These are phyloP conservation scores for Galerucella pusilla DNA, from an alignment of 2,888 invertebrate species.

Conservation along the genomic window DNA sequence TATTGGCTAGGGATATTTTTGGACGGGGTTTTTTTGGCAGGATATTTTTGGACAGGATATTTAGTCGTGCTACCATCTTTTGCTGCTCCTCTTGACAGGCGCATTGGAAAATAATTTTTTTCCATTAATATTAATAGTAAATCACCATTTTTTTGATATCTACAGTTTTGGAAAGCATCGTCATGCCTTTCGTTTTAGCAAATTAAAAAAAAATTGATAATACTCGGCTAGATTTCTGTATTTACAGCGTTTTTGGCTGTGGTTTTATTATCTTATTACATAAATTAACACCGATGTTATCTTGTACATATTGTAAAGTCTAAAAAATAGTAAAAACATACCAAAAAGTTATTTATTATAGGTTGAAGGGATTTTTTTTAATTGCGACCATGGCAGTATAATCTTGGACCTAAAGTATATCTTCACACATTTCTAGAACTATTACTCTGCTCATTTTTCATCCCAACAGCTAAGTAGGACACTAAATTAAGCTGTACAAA, in stretches of 20 bases:
- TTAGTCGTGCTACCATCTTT: too few species aligned
- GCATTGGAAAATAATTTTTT: background rate
- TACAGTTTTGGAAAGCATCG: background rate
- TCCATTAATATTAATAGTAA: too few species aligned
- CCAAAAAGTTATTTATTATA: conserved; percentile 56
- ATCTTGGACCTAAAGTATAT: conserved; percentile 4
- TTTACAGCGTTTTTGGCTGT: conserved; percentile 63
- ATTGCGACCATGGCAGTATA: conserved; percentile 47
- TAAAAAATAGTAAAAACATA: conserved; percentile 53
- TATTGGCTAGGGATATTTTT: too few species aligned
- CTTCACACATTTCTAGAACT: background rate
- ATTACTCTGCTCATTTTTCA: background rate
- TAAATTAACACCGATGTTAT: conserved; percentile 46
- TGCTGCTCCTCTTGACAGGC: too few species aligned
- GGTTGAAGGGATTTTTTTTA: conserved; percentile 51
- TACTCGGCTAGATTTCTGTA: conserved; percentile 55
- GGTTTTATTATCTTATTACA: conserved; percentile 56
- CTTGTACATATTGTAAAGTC: conserved; percentile 57
- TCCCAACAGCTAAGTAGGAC: too few species aligned
- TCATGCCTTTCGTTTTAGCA: background rate
- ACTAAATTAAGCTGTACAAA: too few species aligned
- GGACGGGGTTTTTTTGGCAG: too few species aligned
- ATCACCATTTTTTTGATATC: too few species aligned
- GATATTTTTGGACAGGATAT: too few species aligned
- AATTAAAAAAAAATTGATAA: conserved; percentile 32